Evolutionary conservation across 2,113 vertebrate species (phyloP).

Genomic region (Trogon surrucura): DNA sequence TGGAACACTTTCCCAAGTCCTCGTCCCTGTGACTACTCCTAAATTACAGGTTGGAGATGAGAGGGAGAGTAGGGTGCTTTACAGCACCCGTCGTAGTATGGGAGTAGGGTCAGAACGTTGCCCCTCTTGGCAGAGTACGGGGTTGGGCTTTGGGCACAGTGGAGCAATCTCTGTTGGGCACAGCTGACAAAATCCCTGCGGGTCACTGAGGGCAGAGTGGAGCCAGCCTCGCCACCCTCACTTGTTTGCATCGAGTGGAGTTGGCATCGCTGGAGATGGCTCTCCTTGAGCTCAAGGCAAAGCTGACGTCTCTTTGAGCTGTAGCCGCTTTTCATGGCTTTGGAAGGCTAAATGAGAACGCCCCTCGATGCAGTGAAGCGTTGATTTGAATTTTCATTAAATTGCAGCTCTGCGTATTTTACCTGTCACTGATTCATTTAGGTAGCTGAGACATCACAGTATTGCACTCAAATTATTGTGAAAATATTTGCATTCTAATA

Average conservation of each 20-base stretch:
- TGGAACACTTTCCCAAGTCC: not conserved
- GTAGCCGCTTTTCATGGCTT: not conserved
- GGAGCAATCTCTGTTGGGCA: not conserved
- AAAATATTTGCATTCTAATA: constrained; percentile 72
- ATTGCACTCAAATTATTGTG: constrained; percentile 74
- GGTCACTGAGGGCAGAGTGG: not conserved
- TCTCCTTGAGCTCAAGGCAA: not conserved
- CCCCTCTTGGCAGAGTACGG: not conserved
- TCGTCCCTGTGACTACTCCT: constrained; percentile 40
- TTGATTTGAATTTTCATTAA: constrained; percentile 62
- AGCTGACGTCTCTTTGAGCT: not conserved
- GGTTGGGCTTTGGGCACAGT: not conserved
- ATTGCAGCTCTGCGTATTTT: constrained; percentile 74
- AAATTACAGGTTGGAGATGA: constrained; percentile 18
- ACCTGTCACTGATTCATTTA: constrained; percentile 78
- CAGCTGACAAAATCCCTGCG: not conserved
- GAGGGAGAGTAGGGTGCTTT: constrained; percentile 12
- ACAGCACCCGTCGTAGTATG: not conserved
- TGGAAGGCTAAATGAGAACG: constrained; percentile 12
- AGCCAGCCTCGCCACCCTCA: not conserved
- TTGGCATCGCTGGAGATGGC: not conserved
- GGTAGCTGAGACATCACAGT: constrained; percentile 74
- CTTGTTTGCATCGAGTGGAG: not conserved
- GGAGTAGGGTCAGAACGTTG: not conserved
- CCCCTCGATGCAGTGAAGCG: not conserved